Base-by-base conservation (phyloP, 2,113 vertebrate genomes). In the Boulengerochromis microlepis region DNA sequence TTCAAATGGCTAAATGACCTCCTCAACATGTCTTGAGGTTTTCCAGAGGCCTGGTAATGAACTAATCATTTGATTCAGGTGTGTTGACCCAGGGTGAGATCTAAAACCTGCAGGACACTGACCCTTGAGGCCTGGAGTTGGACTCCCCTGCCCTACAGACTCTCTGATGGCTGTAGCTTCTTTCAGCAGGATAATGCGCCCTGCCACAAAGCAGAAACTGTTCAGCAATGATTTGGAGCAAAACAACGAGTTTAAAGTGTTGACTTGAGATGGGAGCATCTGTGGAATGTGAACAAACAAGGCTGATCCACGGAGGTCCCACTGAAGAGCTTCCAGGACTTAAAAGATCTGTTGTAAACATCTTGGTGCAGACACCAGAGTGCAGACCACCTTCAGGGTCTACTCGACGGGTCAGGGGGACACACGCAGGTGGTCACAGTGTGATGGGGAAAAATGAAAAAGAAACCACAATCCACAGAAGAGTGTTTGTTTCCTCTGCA, bases 11-110 rank as follows among this genome's bases (percentile, higher is more conserved):
- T 35, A 35, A 35, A 35, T 1, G 2, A n/a, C 18, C 2, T 66
- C 61, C 18, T 66, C 10, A 66, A n/a, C 61, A 35, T 64, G 16
- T 35, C 59, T n/a, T 64, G 31, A 33, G 0, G 31, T 35, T 64
- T 0, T 33, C 15, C 1, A 31, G 57, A 61, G 29, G 9, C 15
- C 2, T 64, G 59, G 0, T 19, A 19, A 64, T 2, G 9, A 64
- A 64, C 59, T 33, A 11, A 64, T 33, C 29, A 64, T 33, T 11
- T 0, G 29, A 33, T 5, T 64, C 18, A n/a, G 1, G 59, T 2
- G 18, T n/a, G 59, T 11, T 35, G 59, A 64, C 9, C 29, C 59
- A 33, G 2, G 59, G 59, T 64, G 16, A 35, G 9, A 33, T 33
- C 29, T 33, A 64, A 64, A 1, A 19, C 16, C 59, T 19, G 2